phyloP scores from a whole-genome alignment of 2,797 vertebrate species.

The Eulemur rubriventer region DNA sequence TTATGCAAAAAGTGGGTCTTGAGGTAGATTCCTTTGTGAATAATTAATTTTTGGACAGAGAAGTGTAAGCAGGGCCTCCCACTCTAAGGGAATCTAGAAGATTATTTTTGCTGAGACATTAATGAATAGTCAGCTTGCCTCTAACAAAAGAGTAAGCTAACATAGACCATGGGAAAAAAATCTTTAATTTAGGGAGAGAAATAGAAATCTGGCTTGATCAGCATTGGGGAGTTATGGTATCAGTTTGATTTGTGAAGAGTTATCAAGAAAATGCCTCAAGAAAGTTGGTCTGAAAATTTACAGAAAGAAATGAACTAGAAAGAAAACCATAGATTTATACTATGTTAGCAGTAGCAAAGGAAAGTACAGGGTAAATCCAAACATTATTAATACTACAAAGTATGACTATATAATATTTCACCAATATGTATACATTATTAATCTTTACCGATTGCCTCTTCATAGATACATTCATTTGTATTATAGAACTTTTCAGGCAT shows the following conservation, averaged over 20 bases:
- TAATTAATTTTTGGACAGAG: background rate
- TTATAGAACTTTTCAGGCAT: background rate
- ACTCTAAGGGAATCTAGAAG: background rate
- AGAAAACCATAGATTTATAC: background rate
- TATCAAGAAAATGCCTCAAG: background rate
- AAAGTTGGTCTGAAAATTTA: slow-evolving; percentile 7
- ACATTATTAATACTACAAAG: background rate
- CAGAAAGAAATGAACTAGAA: slow-evolving; percentile 4
- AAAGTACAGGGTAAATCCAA: background rate
- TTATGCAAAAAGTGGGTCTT: background rate
- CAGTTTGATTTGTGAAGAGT: background rate
- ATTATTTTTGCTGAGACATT: background rate
- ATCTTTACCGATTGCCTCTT: background rate
- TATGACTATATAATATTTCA: background rate
- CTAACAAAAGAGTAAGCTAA: background rate
- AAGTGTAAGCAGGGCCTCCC: accelerated
- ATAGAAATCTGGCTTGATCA: background rate
- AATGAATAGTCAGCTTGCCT: background rate
- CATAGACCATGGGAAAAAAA: background rate
- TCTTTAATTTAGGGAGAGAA: background rate
- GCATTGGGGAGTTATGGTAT: background rate
- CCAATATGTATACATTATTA: background rate
- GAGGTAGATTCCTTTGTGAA: background rate
- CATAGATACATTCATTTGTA: background rate
- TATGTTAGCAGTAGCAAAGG: background rate